These are phyloP conservation scores for Anas bernieri DNA, from an alignment of 2,797 vertebrate genomes.

Conservation along the genomic window DNA sequence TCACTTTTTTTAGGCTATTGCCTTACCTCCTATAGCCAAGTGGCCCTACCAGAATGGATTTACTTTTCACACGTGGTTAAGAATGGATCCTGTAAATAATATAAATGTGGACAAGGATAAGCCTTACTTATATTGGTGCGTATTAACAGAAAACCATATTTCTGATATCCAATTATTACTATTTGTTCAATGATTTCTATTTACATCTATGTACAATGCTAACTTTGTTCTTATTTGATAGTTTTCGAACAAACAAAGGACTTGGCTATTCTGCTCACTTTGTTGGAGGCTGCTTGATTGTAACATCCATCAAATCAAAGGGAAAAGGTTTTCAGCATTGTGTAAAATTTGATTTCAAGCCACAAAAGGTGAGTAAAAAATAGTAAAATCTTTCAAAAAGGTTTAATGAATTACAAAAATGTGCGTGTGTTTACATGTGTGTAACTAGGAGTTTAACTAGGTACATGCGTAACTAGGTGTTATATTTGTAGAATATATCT, in stretches of 20 bases:
- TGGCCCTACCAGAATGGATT: constrained; percentile 99
- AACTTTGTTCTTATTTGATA: constrained; percentile 70
- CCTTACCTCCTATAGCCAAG: constrained; percentile 96
- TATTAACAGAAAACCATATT: constrained; percentile 68
- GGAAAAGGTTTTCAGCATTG: constrained; percentile 99
- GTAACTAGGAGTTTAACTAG: background rate
- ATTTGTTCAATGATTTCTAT: background rate
- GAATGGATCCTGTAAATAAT: constrained; percentile 98
- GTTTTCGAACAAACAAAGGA: constrained; percentile 98
- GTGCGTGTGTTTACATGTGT: background rate
- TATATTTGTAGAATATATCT: background rate
- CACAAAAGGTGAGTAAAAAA: constrained; percentile 89
- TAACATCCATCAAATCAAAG: constrained; percentile 97
- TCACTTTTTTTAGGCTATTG: constrained; percentile 88
- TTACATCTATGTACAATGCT: background rate
- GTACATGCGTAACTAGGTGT: background rate
- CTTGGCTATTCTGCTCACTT: constrained; percentile 98
- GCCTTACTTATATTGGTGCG: constrained; percentile 98
- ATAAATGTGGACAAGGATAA: constrained; percentile 99
- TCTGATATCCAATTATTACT: background rate
- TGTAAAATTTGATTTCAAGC: constrained; percentile 99
- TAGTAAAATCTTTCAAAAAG: background rate
- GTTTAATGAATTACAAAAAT: background rate
- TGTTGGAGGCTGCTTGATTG: constrained; percentile 94
- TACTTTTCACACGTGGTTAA: constrained; percentile 98